A percentile compares a stretch with the other conserved stretches of the same genome.
Evolutionary conservation across 1,140 invertebrate species (phyloP).

Genomic region (Lucilia sericata): DNA sequence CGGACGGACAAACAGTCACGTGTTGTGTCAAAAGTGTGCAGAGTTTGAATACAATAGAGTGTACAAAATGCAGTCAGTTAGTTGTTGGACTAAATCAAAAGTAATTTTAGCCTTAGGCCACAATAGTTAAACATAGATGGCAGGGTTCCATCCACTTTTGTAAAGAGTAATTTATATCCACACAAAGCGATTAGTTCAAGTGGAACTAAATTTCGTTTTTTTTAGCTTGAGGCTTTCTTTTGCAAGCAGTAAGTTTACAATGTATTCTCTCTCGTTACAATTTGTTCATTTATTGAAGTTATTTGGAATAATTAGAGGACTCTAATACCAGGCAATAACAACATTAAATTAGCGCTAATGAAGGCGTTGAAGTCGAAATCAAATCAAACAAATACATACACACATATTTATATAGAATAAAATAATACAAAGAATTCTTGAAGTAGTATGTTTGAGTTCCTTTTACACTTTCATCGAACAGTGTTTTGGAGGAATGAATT

Average conservation of each 20-base stretch:
- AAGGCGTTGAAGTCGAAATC: slow-evolving; percentile 22
- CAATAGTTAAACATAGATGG: neutral
- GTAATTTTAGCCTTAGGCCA: neutral
- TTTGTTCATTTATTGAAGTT: neutral
- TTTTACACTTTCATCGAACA: too few relatives aligned
- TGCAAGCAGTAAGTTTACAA: neutral
- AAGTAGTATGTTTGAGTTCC: too few relatives aligned
- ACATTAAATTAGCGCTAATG: neutral
- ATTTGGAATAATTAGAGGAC: slow-evolving; percentile 2
- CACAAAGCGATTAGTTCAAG: slow-evolving; percentile 28
- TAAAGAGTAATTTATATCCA: neutral
- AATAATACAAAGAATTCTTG: neutral
- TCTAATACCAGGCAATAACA: slow-evolving; percentile 4
- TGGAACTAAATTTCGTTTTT: slow-evolving; percentile 10
- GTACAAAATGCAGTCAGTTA: neutral
- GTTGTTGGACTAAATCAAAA: slow-evolving; percentile 8
- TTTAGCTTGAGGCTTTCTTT: neutral
- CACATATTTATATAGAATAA: too few relatives aligned
- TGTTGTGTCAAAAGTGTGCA: neutral
- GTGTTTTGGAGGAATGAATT: too few relatives aligned
- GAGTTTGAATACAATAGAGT: neutral
- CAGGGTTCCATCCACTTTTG: neutral
- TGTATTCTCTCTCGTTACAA: neutral
- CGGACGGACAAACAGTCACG: neutral
- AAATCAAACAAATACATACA: neutral